phyloP scores from a whole-genome alignment of 1,140 invertebrate genomes.

The Melanaphis sacchari region DNA sequence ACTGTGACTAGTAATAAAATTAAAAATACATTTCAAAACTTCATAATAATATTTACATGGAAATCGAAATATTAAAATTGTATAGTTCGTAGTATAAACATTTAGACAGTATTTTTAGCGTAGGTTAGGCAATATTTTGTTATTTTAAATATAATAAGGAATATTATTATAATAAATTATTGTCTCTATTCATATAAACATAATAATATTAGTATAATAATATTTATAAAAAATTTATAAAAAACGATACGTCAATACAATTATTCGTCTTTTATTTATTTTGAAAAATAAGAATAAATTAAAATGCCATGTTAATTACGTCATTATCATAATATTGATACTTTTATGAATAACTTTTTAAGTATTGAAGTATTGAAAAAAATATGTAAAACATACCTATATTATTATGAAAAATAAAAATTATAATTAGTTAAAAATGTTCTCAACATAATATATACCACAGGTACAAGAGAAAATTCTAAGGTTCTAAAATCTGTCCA shows the following conservation, averaged over 20 bases:
- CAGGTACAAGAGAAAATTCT: background rate
- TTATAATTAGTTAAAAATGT: background rate
- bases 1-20: background rate
- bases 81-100: background rate
- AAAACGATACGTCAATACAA: background rate
- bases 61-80: background rate
- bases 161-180: constrained; percentile 8
- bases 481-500: background rate
- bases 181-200: background rate
- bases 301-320: background rate
- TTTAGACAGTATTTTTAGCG: background rate
- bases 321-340: background rate
- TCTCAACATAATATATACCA: background rate
- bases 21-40: background rate
- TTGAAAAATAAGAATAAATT: background rate
- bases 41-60: background rate
- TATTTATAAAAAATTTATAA: background rate
- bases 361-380: background rate
- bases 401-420: background rate
- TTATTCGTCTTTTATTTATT: constrained; percentile 17
- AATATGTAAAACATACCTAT: background rate
- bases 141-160: background rate
- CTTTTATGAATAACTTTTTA: background rate
- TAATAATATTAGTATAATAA: background rate
- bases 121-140: background rate